Evolutionary conservation across 2,888 invertebrate genomes (phyloP).

Genomic region (Ecdyonurus torrentis): DNA sequence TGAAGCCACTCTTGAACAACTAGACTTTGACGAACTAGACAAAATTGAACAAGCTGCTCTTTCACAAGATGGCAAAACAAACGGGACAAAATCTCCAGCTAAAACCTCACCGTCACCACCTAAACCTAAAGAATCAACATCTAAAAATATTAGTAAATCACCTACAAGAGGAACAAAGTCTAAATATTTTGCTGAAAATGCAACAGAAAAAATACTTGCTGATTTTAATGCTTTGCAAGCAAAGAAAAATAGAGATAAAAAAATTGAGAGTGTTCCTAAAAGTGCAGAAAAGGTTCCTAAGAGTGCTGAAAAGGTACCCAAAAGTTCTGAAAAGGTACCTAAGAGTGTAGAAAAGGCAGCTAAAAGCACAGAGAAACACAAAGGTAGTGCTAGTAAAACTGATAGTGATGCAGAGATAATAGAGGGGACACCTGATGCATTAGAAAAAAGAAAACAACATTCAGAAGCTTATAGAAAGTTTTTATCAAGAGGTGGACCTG

Average conservation of each 20-base stretch:
- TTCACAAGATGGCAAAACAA: too few species aligned
- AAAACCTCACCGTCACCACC: neutral
- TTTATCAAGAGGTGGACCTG: constrained; percentile 59
- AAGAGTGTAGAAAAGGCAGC: neutral
- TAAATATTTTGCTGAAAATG: neutral
- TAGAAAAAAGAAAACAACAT: constrained; percentile 46
- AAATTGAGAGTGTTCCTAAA: neutral
- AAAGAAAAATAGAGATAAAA: neutral
- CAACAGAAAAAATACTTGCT: neutral
- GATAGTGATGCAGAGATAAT: constrained; percentile 17
- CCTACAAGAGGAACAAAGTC: neutral
- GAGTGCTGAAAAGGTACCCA: neutral
- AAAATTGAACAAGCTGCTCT: neutral
- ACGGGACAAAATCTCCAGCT: neutral
- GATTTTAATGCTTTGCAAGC: neutral
- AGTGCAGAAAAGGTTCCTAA: neutral
- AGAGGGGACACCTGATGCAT: constrained; percentile 25
- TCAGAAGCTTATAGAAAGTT: constrained; percentile 56
- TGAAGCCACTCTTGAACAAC: neutral
- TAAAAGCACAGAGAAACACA: constrained; percentile 15
- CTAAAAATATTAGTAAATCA: too few species aligned
- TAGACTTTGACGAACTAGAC: neutral
- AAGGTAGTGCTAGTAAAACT: constrained; percentile 19
- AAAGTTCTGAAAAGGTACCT: constrained; percentile 7
- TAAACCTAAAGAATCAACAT: neutral